Base-by-base conservation (phyloP, 2,113 vertebrate species). In the Tachysurus vachellii region DNA sequence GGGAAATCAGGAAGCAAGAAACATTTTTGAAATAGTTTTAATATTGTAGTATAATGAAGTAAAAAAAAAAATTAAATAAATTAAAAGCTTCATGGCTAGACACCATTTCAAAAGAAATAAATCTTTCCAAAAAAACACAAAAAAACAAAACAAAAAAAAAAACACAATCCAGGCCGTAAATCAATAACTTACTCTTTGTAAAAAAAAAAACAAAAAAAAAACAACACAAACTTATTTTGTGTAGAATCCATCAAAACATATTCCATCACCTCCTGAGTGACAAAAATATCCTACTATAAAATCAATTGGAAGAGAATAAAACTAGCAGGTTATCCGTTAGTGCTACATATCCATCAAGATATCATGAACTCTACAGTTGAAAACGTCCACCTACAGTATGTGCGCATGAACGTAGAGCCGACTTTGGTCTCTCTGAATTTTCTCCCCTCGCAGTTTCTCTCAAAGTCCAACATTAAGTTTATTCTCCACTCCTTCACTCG, bases 11-110 rank as follows among this genome's bases (percentile, higher is more conserved):
- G 8, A 57, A 19, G 4, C 53, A 71, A 21, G 54, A 59, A 28
- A 59, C 71, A 14, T 11, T 13, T 11, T 10, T 57, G 68, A 88
- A 85, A 56, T 73, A 16, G 3, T 21, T 89, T 91, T 89, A 91
- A 87, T 88, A 68, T 59, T 68, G 59, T 71, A 62, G 73, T 56
- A 71, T 64, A n/a, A 82, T 73, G 71, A 50, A 68, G 44, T 88
- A 89, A 62, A 90, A 89, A 87, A 88, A 36, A 36, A 36, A 36
- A 36, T 36, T 1, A 36, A 36, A 36, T 36, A 36, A 36, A 36
- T 36, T 1, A 36, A 61, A 53, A 42, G 23, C 75, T 31, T 61
- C 47, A 47, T 16, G 31, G 47, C 28, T 66, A n/a, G 54, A 76
- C 57, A 57, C 14, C 28, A 62, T 85, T 86, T 59, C 23, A 87